phyloP scores from a whole-genome alignment of 2,797 vertebrate species.

The Gobio occitaniae region DNA sequence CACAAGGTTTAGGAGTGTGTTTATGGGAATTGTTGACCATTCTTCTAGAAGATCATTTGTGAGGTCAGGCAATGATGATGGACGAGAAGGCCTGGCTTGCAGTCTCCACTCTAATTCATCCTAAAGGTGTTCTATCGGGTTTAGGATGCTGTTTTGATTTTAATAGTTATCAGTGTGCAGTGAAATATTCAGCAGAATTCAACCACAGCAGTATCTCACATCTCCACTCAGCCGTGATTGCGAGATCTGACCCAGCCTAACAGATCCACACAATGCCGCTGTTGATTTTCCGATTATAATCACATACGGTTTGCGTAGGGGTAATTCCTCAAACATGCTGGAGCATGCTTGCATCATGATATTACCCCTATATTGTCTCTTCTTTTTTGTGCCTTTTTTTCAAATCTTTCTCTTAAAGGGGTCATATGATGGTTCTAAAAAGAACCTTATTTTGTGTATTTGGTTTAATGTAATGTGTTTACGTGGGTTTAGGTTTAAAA shows the following conservation, averaged over 20 bases:
- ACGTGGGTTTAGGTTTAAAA: too few species aligned
- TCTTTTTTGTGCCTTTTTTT: neutral
- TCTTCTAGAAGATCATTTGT: too few species aligned
- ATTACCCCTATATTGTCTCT: neutral
- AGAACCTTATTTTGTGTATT: too few species aligned
- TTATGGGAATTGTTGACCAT: too few species aligned
- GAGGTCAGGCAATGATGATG: too few species aligned
- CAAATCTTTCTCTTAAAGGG: neutral
- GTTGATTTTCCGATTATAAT: constrained; percentile 24
- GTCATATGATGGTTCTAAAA: too few species aligned
- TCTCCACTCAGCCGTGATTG: neutral
- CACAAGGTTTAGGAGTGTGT: too few species aligned
- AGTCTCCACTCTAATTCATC: too few species aligned
- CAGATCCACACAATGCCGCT: constrained; percentile 1
- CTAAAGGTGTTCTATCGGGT: too few species aligned
- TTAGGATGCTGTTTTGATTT: constrained; percentile 6
- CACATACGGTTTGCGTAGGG: neutral
- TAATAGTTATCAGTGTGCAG: constrained; percentile 11
- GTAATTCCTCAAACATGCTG: constrained; percentile 2
- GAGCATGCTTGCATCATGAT: neutral
- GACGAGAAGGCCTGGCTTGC: too few species aligned
- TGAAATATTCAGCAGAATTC: constrained; percentile 19
- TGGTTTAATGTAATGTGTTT: too few species aligned
- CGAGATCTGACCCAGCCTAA: neutral
- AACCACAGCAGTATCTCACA: neutral